Evolutionary conservation across 2,888 invertebrate species (phyloP).

Genomic region (Lasioglossum zephyrum): DNA sequence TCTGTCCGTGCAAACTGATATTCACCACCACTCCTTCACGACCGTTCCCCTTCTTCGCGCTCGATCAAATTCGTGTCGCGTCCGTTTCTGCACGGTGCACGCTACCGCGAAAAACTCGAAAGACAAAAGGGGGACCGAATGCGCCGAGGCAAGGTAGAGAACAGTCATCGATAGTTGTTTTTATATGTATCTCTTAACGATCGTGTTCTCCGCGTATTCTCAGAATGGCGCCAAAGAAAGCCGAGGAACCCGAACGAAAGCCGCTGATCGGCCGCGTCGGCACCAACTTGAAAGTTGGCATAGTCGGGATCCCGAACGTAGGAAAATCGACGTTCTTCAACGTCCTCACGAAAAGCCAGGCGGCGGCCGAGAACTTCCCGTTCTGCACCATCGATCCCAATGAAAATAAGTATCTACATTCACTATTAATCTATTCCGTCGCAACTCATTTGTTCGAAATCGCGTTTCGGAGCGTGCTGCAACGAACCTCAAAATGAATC

Average conservation of each 20-base stretch:
- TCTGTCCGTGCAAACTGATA: conserved; percentile 71
- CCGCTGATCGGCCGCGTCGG: conserved; percentile 97
- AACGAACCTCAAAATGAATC: conserved; percentile 38
- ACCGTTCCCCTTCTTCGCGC: neutral
- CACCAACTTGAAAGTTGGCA: conserved; percentile 98
- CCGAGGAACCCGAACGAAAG: conserved; percentile 94
- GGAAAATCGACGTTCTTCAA: conserved; percentile 99
- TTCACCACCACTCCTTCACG: neutral
- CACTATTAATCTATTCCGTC: neutral
- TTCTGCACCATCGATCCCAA: conserved; percentile 99
- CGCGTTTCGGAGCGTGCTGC: neutral
- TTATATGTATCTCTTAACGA: conserved; percentile 14
- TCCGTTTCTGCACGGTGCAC: conserved; percentile 27
- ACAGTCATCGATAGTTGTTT: neutral
- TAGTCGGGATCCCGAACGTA: conserved; percentile 98
- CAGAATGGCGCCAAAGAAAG: conserved; percentile 94
- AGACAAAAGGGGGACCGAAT: neutral
- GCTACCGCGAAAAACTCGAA: neutral
- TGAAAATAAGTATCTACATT: conserved; percentile 96
- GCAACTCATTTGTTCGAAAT: conserved; percentile 30
- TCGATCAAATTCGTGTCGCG: neutral
- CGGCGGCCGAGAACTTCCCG: conserved; percentile 99
- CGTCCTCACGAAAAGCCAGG: conserved; percentile 98
- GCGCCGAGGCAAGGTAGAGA: neutral
- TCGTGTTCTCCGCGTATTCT: conserved; percentile 26